phyloP scores from a whole-genome alignment of 1,140 invertebrate genomes.

The Neotoxoptera formosana region DNA sequence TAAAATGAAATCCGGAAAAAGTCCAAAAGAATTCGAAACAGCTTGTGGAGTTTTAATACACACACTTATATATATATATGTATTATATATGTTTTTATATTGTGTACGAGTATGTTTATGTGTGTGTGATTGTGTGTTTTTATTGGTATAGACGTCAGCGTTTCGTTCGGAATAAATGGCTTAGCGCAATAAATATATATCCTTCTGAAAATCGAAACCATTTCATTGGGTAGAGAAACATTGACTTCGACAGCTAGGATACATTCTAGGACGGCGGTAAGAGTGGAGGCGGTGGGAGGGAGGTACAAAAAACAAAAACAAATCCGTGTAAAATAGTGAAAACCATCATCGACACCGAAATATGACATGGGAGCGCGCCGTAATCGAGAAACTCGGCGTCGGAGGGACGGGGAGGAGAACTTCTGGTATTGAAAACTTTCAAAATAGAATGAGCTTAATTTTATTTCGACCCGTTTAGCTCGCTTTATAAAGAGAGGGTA shows the following conservation, averaged over 20 bases:
- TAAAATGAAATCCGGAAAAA: background rate
- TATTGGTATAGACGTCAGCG: constrained; percentile 44
- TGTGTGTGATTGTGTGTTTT: constrained; percentile 22
- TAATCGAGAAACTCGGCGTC: background rate
- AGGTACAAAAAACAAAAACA: background rate
- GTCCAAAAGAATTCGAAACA: background rate
- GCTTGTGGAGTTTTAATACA: background rate
- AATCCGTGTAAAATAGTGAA: constrained; percentile 37
- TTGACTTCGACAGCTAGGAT: background rate
- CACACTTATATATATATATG: background rate
- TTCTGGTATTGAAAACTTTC: constrained; percentile 27
- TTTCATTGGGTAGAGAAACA: constrained; percentile 40
- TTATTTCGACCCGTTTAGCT: constrained; percentile 33
- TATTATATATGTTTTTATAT: background rate
- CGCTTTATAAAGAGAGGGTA: background rate
- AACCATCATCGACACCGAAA: constrained; percentile 6
- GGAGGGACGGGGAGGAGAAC: background rate
- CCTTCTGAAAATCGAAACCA: constrained; percentile 13
- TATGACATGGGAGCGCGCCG: background rate
- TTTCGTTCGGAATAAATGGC: constrained; percentile 35
- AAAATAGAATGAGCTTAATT: constrained; percentile 29
- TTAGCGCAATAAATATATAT: constrained; percentile 32
- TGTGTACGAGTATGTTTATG: background rate
- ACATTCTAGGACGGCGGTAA: background rate
- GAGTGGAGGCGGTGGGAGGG: rapidly evolving